Evolutionary conservation across 1,140 invertebrate species (phyloP), one percentile per base, ranked within the genome.

Genomic region (Leptinotarsa undecemlineata): DNA sequence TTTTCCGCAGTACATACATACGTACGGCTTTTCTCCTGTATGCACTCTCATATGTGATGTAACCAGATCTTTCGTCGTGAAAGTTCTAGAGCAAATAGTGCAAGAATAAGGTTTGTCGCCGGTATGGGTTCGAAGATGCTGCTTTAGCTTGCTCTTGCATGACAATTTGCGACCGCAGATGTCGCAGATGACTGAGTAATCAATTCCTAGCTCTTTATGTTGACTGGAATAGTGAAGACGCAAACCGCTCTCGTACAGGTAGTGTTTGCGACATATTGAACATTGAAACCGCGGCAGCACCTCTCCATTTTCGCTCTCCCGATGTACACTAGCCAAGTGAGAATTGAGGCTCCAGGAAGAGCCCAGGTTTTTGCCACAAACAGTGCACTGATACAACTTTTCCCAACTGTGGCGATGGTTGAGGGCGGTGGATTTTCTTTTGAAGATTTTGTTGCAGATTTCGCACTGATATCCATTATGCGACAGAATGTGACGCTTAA

Each of bases 141-240:
- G 90, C 82, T 91, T 92, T 69, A 93, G 85, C 71, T 92, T 90
- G 70, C 92, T 90, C 2, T 89, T 87, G 61, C 87, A 89, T 23
- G 90, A 90, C 61, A 97, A 90, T 70, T 91, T 90, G 86, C 96
- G 95, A 15, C 90, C 90, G 84, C 94, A 95, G 47, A 93, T 89
- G 78, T 91, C 89, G 84, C 91, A 92, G 0, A 90, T 61, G 5
- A 88, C 88, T 48, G 75, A 78, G 5, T 68, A 69, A 19, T 80
- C 74, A 13, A 73, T 75, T 0, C 81, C 82, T 66, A 72, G 48
- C 5, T 77, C 78, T 48, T 78, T 80, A 68, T 85, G 84, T 26
- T 82, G 78, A 19, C 79, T 81, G 57, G 78, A 71, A 64, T 83
- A 82, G 69, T 85, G 84, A 4, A 83, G 67, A 61, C 81, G 81